Percentiles rank a stretch among this genome's conserved stretches.
Conservation (phyloP, 1,140 invertebrate species). For the Drosophila nikananu region DNA sequence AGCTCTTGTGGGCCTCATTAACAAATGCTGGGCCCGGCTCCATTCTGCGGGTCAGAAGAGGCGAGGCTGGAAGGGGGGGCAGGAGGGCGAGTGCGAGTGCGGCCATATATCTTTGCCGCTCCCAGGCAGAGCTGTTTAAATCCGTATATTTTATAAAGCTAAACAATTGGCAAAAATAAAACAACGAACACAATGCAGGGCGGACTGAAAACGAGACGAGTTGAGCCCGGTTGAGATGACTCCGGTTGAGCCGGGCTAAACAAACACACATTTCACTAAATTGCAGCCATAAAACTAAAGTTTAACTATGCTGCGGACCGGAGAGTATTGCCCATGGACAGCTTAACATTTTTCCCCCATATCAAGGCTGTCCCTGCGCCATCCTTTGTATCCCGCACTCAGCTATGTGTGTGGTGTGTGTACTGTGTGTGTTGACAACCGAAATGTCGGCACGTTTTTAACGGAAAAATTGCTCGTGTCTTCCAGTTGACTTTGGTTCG, state of each 20-base stretch:
- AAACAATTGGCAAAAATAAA: constrained; percentile 81
- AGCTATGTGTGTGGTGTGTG: constrained; percentile 13
- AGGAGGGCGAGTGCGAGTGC: constrained; percentile 7
- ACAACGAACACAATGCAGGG: constrained; percentile 46
- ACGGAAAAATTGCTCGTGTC: constrained; percentile 49
- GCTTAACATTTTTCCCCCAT: constrained; percentile 41
- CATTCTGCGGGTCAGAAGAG: constrained; percentile 38
- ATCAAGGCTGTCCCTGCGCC: constrained; percentile 10
- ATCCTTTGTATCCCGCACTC: constrained; percentile 8
- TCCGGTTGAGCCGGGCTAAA: constrained; percentile 43
- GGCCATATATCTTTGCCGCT: constrained; percentile 66
- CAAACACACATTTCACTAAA: constrained; percentile 75
- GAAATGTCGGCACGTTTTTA: constrained; percentile 82
- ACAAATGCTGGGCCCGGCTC: constrained; percentile 41
- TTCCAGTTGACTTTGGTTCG: constrained; percentile 36
- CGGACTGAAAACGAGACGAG: constrained; percentile 30
- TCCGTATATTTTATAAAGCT: constrained; percentile 62
- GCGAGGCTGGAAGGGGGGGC: neutral
- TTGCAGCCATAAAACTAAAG: constrained; percentile 82
- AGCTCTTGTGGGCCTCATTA: constrained; percentile 62
- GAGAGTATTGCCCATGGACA: constrained; percentile 54
- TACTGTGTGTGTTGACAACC: constrained; percentile 70
- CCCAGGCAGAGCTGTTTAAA: constrained; percentile 56
- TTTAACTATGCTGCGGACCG: constrained; percentile 66
- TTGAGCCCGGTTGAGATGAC: constrained; percentile 35